Evolutionary conservation across 2,797 vertebrate genomes (phyloP).

Genomic region (Geotrypetes seraphini): DNA sequence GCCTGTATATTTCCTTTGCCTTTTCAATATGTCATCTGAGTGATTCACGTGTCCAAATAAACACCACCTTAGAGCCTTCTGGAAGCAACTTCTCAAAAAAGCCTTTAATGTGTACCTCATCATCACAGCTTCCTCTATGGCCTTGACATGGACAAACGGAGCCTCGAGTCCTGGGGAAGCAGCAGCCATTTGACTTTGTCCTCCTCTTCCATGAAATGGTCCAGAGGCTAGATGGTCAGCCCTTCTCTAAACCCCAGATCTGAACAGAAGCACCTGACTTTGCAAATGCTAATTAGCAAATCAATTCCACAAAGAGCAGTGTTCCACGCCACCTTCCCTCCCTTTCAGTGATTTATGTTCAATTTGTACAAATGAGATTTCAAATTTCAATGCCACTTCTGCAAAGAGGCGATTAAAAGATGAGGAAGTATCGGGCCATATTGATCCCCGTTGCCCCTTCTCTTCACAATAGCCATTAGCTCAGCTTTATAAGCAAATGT

Average conservation of each 20-base stretch:
- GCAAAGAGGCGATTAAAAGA: slow-evolving; percentile 91
- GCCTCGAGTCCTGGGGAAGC: too few species aligned
- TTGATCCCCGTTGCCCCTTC: slow-evolving; percentile 96
- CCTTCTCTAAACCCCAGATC: too few species aligned
- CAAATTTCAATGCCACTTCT: slow-evolving; percentile 89
- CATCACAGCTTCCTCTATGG: too few species aligned
- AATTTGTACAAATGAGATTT: slow-evolving; percentile 79
- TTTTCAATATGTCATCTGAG: too few species aligned
- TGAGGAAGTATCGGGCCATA: slow-evolving; percentile 93
- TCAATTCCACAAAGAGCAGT: slow-evolving; percentile 68
- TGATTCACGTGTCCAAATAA: too few species aligned
- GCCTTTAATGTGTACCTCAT: too few species aligned
- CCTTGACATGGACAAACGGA: too few species aligned
- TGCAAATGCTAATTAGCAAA: slow-evolving; percentile 71
- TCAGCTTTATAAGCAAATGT: slow-evolving; percentile 67
- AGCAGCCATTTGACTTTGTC: background rate
- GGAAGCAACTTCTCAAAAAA: too few species aligned
- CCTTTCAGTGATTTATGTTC: slow-evolving; percentile 89
- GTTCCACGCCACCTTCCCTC: slow-evolving; percentile 58
- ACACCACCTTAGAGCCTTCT: too few species aligned
- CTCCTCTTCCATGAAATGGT: background rate
- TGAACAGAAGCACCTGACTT: too few species aligned
- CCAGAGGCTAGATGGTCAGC: too few species aligned
- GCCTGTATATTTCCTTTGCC: too few species aligned
- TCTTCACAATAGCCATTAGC: slow-evolving; percentile 96